Evolutionary conservation across 2,797 vertebrate species (phyloP), one percentile per base, ranked within the genome.

Genomic region (Odontamblyopus lacepedii): DNA sequence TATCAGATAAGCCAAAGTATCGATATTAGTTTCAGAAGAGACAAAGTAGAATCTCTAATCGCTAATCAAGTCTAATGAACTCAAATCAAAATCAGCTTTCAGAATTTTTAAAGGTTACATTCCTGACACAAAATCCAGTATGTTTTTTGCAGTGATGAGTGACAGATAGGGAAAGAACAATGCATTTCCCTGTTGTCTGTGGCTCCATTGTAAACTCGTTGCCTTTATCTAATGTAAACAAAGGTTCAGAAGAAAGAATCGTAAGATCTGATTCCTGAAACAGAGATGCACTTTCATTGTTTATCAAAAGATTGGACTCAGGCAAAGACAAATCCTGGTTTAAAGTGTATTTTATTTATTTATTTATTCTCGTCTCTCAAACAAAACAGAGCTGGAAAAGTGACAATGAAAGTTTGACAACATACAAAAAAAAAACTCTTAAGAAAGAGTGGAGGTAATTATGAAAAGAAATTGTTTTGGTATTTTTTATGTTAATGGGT

Each of bases 191-290:
- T 71, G 27, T 53, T 53, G 19, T 60, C 72, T 6, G 3, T 13
- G 76, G 84, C 83, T 85, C 72, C 73, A 88, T 89, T 85, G 81
- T 70, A 81, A 88, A 85, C 87, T 78, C 88, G 89, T 92, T 90
- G 83, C 84, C 81, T 88, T 90, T 90, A 90, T 92, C 90, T 88
- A 72, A 91, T 90, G 85, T 82, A 88, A 89, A 91, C 84, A 70
- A 19, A 48, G 59, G 64, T 71, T 63, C 70, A 50, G 63, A 71
- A 71, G 75, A 83, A 73, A 80, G 76, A 60, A 75, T 70, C 83
- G 83, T 75, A 81, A 63, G 27, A 38, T 65, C 57, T 51, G 15
- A 26, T 19, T 72, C 61, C 69, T 68, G 70, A 72, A 76, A 74
- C 73, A 64, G 41, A 66, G 35, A 79, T 69, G 61, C 69, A 74